Percentiles rank a stretch among this genome's conserved stretches.
phyloP scores from a whole-genome alignment of 2,888 invertebrate species.

The Micoletzkya japonica region DNA sequence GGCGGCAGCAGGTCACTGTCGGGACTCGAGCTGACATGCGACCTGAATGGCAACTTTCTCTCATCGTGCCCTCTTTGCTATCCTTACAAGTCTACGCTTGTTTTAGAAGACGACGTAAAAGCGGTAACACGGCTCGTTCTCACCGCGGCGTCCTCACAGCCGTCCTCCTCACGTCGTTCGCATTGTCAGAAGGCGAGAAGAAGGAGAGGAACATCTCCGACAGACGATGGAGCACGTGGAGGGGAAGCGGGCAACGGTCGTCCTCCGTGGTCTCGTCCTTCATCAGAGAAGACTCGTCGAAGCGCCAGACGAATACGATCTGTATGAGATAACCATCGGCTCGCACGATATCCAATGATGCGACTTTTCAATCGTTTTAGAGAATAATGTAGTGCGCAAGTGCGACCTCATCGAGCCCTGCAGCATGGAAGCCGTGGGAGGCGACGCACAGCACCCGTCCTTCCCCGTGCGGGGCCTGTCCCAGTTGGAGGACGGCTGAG shows the following conservation, averaged over 20 bases:
- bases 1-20: conserved; percentile 7
- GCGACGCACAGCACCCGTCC: conserved; percentile 31
- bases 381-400: background rate
- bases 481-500: background rate
- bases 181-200: conserved; percentile 3
- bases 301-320: conserved; percentile 14
- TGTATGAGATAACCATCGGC: background rate
- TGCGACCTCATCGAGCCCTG: conserved; percentile 43
- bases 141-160: background rate
- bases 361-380: no score
- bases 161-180: conserved; percentile 10
- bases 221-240: conserved; percentile 8
- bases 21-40: conserved; percentile 31
- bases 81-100: background rate
- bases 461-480: conserved; percentile 17
- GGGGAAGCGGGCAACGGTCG: background rate
- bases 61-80: background rate
- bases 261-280: conserved; percentile 8
- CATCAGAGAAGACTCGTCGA: conserved; percentile 12
- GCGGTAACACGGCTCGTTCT: background rate
- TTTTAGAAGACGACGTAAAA: background rate
- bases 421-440: conserved; percentile 40
- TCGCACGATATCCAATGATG: no score
- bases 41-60: background rate
- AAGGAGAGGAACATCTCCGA: background rate